Evolutionary conservation across 30 jellyfish, hydroid and myxozoan genomes (phyloP), one percentile per base, ranked within the genome.

Genomic region (Phacellophora camtschatica): DNA sequence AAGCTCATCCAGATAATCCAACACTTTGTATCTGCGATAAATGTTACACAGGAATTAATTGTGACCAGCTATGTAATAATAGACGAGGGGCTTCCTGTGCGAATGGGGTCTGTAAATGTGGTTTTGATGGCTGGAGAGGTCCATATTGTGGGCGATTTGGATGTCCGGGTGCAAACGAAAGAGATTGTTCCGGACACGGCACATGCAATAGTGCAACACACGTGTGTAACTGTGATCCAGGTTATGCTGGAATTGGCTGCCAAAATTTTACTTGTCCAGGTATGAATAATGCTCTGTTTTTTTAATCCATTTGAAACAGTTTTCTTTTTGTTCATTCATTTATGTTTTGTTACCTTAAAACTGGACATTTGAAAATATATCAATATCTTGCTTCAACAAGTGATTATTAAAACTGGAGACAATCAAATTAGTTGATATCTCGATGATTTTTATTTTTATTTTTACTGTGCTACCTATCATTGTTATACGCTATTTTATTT

Each of bases 41-140:
- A 9, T 81, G 92, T 29, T 81, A 81, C 33, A 66, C 77, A 7
- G 92, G 92, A 6, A 22, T 81, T 43, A 81, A 31, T 63, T 81
- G 92, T 66, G 92, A 81, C 36, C 67, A 55, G 27, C 71, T 81
- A 1, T 81, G 92, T 36, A 65, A 84, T 16, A 84, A 84, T 20
- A 70, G 79, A 9, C 23, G 56, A 41, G 92, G 84, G 8, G 92
- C 92, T 4, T 36, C 33, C 22, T 81, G 92, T 51, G 85, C n/a
- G 43, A 81, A 66, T 34, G 85, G 79, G 2, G 59, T 20, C 3
- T 81, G 92, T 39, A 81, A 50, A 37, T 81, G 92, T 27, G 92
- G 92, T 1, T 81, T 81, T 27, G 92, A 81, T 27, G 92, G 92
- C 54, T 81, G 92, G 92, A 81, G 92, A 66, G 92, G 92, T 22